Base-by-base conservation (phyloP, 2,113 vertebrate genomes). In the Tenebrosternarchus preto region DNA sequence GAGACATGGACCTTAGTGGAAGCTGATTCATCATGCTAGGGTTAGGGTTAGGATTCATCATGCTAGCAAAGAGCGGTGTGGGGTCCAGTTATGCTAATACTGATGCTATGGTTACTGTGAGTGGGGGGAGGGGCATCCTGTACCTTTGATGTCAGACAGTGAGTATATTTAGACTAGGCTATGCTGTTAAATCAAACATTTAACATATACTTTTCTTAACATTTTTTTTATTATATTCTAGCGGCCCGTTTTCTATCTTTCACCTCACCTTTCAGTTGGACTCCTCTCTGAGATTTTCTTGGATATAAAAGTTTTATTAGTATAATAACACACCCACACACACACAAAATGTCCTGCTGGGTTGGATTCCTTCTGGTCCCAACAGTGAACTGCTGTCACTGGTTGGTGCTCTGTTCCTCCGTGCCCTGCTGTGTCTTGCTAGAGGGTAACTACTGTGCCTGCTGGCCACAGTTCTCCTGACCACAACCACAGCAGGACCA, bases 71-170 rank as follows among this genome's bases (percentile, higher is more conserved):
- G 87, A 90, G 90, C 90, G 92, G 90, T 90, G 90, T 90, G 92
- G 92, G 93, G 90, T 91, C 92, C 89, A 92, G 91, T 92, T 93
- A 93, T 92, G 91, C 91, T 91, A 94, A 93, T 91, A 86, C 82
- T 89, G 93, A 93, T 91, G 86, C 82, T 89, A 90, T 88, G 39
- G 39, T 5, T 46, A 46, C 5, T 9, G 89, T 87, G 88, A 89
- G 87, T 86, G 85, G 87, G 15, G 90, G 88, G 1, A 50, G 43
- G 12, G 15, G 12, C 12, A 50, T 50, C 89, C 92, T 84, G 88
- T 82, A 84, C 85, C 90, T 91, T 92, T 93, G 91, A 92, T 93
- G 91, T 92, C 85, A 84, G 87, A 87, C 88, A 88, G 61, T 19
- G 59, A 64, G 39, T 73, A 73, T 72, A 73, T 91, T 90, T 93